phyloP scores from a whole-genome alignment of 2,113 vertebrate species.

The Myotis yumanensis region DNA sequence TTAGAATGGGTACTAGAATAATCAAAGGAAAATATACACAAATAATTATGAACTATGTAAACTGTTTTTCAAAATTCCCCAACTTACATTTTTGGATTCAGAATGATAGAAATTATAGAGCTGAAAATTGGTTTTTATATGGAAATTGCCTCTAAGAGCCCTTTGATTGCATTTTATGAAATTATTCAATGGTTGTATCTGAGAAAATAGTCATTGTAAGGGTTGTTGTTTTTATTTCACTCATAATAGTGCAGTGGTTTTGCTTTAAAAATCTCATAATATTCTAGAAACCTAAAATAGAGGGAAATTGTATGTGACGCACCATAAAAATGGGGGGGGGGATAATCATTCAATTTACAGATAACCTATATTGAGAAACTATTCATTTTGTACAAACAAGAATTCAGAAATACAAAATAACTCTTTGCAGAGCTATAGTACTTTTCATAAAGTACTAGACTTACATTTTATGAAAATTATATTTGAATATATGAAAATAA shows the following conservation, averaged over 20 bases:
- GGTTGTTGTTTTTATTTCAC: constrained; percentile 8
- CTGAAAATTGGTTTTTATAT: constrained; percentile 61
- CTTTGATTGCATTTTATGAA: constrained; percentile 47
- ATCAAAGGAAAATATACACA: constrained; percentile 22
- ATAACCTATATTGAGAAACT: constrained; percentile 48
- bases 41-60: background rate
- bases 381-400: constrained; percentile 46
- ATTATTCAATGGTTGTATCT: background rate
- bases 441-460: background rate
- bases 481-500: constrained; percentile 53
- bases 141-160: constrained; percentile 21
- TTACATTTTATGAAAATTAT: constrained; percentile 40
- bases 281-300: constrained; percentile 21
- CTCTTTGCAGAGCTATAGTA: background rate
- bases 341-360: background rate
- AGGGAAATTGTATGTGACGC: background rate
- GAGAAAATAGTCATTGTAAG: background rate
- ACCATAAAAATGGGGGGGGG: constrained; percentile 36
- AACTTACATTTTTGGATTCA: background rate
- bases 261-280: background rate
- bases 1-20: background rate
- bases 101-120: background rate
- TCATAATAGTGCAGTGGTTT: background rate
- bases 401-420: constrained; percentile 16
- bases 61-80: background rate